Evolutionary conservation across 1,140 invertebrate genomes (phyloP).

Genomic region (Aphis craccivora): DNA sequence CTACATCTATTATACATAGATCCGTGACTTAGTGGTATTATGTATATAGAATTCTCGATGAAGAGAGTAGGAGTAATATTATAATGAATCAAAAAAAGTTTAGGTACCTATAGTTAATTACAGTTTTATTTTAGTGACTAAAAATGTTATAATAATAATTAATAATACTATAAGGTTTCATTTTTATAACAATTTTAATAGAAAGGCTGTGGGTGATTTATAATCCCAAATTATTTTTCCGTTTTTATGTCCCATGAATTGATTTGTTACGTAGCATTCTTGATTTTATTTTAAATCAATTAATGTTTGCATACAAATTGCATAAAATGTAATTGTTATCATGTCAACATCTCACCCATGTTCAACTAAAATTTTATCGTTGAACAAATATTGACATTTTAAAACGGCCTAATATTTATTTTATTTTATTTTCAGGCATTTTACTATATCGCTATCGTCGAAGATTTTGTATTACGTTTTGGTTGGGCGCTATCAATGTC

Average conservation of each 20-base stretch:
- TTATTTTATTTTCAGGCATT: constrained; percentile 73
- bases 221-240: not conserved
- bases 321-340: not conserved
- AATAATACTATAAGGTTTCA: not conserved
- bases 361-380: not conserved
- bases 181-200: too few species aligned
- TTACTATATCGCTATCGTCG: constrained; percentile 97
- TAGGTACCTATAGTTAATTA: too few species aligned
- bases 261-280: not conserved
- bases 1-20: not conserved
- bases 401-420: not conserved
- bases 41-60: not conserved
- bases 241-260: not conserved
- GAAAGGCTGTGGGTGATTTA: not conserved
- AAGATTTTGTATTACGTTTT: constrained; percentile 93
- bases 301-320: not conserved
- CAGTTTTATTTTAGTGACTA: not conserved
- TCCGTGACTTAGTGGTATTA: not conserved
- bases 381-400: not conserved
- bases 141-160: not conserved
- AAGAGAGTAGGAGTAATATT: not conserved
- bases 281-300: not conserved
- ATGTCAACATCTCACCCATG: not conserved
- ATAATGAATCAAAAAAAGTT: not conserved
- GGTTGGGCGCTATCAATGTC: constrained; percentile 89